Conservation (phyloP, 2,113 vertebrate species). For the Echinops telfairi region DNA sequence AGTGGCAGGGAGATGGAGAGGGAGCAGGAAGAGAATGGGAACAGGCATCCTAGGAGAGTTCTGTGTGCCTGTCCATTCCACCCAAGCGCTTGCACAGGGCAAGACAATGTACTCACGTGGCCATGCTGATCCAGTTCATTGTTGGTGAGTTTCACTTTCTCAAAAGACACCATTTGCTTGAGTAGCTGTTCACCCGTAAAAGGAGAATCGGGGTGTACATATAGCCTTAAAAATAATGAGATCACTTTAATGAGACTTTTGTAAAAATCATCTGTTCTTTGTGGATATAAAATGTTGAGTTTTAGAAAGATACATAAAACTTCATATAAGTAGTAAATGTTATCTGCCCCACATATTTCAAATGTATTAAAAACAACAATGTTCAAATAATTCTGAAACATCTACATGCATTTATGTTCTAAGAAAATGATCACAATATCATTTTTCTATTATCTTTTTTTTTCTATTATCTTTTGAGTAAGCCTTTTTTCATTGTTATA, state of each 20-base stretch:
- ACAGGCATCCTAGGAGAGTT: neutral
- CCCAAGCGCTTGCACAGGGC: rapidly evolving
- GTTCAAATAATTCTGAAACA: constrained; percentile 46
- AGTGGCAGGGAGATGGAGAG: neutral
- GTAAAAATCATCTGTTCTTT: neutral
- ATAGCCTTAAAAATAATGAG: constrained; percentile 89
- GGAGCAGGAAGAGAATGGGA: neutral
- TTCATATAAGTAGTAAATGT: neutral
- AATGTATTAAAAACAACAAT: constrained; percentile 29
- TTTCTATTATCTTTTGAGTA: neutral
- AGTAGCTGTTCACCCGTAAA: constrained; percentile 98
- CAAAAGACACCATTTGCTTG: constrained; percentile 99
- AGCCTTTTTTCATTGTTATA: neutral
- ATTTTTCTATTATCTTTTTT: neutral
- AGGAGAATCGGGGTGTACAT: constrained; percentile 97
- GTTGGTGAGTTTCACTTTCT: constrained; percentile 99
- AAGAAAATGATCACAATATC: neutral
- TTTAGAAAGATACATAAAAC: constrained; percentile 8
- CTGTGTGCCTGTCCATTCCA: neutral
- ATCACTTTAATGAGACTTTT: neutral
- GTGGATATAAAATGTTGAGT: constrained; percentile 15
- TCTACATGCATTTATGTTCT: neutral
- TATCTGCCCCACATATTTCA: neutral
- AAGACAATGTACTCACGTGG: constrained; percentile 90
- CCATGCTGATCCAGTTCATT: constrained; percentile 99